phyloP scores from a whole-genome alignment of 2,113 vertebrate species.

The Danionella cerebrum region DNA sequence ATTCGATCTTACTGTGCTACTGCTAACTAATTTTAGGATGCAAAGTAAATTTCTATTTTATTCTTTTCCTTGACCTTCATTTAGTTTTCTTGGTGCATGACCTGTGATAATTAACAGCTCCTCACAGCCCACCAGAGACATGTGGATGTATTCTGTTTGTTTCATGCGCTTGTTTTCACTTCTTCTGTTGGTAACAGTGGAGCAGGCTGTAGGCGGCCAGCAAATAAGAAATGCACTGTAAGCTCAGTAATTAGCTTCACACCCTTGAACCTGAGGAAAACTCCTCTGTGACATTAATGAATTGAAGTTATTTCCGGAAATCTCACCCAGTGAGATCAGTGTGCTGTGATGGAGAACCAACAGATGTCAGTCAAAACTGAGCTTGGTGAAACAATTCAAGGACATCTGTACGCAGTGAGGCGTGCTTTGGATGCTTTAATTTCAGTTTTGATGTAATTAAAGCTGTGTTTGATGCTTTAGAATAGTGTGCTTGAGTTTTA shows the following conservation, averaged over 20 bases:
- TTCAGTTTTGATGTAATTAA: neutral
- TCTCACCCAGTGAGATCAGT: neutral
- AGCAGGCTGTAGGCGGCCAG: conserved; percentile 24
- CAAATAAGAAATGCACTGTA: conserved; percentile 38
- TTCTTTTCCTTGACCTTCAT: conserved; percentile 51
- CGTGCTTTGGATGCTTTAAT: neutral
- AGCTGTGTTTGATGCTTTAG: neutral
- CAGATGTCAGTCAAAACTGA: conserved; percentile 27
- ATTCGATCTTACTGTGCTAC: too few relatives aligned
- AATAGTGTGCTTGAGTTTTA: neutral
- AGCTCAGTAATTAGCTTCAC: conserved; percentile 41
- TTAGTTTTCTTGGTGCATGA: neutral
- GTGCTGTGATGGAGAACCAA: neutral
- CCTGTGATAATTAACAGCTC: conserved; percentile 53
- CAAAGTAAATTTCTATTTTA: too few relatives aligned
- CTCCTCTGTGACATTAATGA: conserved; percentile 30
- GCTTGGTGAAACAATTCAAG: conserved; percentile 19
- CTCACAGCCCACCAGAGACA: conserved; percentile 44
- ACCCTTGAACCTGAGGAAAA: conserved; percentile 45
- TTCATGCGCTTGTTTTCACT: conserved; percentile 20
- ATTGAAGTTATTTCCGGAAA: conserved; percentile 33
- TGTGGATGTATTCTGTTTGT: conserved; percentile 39
- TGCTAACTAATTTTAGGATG: too few relatives aligned
- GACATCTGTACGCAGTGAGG: neutral
- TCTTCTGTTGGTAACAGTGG: conserved; percentile 18